phyloP scores from a whole-genome alignment of 2,113 vertebrate species.

The Symphodus melops region DNA sequence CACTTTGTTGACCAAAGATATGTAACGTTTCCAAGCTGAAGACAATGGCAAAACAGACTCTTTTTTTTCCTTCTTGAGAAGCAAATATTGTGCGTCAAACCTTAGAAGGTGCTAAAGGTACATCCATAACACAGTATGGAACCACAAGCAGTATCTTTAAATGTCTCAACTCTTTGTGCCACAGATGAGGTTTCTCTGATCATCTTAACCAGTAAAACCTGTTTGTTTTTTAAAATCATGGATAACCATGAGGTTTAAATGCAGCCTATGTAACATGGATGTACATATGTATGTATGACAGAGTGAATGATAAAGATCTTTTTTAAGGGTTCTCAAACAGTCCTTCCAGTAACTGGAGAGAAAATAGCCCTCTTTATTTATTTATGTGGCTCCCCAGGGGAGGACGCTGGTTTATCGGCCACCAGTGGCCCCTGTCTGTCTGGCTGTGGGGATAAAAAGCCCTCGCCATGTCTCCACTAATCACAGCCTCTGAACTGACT shows the following conservation, averaged over 20 bases:
- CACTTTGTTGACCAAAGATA: conserved; percentile 65
- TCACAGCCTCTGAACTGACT: conserved; percentile 43
- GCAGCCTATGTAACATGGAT: conserved; percentile 54
- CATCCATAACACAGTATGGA: neutral
- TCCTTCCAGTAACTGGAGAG: conserved; percentile 40
- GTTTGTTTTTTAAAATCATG: conserved; percentile 1
- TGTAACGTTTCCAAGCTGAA: conserved; percentile 25
- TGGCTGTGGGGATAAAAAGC: conserved; percentile 44
- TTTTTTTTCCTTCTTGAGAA: conserved; percentile 1
- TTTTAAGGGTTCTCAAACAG: conserved; percentile 32
- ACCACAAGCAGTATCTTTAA: neutral
- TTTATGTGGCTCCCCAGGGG: conserved; percentile 49
- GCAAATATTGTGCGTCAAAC: neutral
- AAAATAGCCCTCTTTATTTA: conserved; percentile 68
- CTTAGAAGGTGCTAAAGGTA: neutral
- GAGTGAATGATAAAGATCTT: conserved; percentile 37
- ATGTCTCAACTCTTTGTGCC: neutral
- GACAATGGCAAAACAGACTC: conserved; percentile 7
- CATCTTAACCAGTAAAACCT: conserved; percentile 2
- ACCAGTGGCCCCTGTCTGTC: conserved; percentile 35
- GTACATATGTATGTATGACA: conserved; percentile 51
- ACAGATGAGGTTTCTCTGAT: conserved; percentile 1
- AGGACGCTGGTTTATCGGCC: conserved; percentile 48
- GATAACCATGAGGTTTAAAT: conserved; percentile 18
- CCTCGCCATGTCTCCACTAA: conserved; percentile 41